phyloP scores from a whole-genome alignment of 2,888 invertebrate species.

The Perdita meconis region DNA sequence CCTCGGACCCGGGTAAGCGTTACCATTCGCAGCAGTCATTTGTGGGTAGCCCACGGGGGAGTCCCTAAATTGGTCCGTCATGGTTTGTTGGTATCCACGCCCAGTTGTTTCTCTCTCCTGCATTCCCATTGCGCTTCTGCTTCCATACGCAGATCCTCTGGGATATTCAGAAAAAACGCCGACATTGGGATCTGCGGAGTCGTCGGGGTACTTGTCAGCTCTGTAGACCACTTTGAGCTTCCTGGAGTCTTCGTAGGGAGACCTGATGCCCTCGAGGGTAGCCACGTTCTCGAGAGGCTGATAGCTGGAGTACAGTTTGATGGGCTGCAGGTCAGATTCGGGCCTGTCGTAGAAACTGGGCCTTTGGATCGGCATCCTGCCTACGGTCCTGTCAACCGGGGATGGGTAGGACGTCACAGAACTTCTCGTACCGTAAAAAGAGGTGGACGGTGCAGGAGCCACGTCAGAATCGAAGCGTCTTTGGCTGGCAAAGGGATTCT shows the following conservation, averaged over 20 bases:
- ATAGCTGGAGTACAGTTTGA: not conserved
- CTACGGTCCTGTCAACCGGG: not conserved
- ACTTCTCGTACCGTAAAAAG: not conserved
- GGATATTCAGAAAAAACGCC: not conserved
- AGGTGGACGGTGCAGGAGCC: slow-evolving; percentile 50
- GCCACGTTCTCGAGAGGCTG: not conserved
- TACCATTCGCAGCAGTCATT: not conserved
- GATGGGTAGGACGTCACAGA: not conserved
- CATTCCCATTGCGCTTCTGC: no score
- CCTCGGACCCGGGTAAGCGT: not conserved
- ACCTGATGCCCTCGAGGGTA: not conserved
- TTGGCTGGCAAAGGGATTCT: slow-evolving; percentile 30
- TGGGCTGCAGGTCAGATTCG: not conserved
- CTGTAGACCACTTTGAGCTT: not conserved
- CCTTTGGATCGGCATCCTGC: not conserved
- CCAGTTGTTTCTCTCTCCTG: no score
- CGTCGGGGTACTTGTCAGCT: not conserved
- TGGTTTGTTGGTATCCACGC: no score
- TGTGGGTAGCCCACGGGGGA: no score
- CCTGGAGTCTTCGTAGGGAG: not conserved
- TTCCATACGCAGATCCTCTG: no score
- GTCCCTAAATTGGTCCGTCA: no score
- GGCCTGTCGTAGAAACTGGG: slow-evolving; percentile 4
- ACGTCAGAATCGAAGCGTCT: slow-evolving; percentile 43
- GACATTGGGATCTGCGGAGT: not conserved